Evolutionary conservation across 2,888 invertebrate species (phyloP).

Genomic region (Thalpophila matura): DNA sequence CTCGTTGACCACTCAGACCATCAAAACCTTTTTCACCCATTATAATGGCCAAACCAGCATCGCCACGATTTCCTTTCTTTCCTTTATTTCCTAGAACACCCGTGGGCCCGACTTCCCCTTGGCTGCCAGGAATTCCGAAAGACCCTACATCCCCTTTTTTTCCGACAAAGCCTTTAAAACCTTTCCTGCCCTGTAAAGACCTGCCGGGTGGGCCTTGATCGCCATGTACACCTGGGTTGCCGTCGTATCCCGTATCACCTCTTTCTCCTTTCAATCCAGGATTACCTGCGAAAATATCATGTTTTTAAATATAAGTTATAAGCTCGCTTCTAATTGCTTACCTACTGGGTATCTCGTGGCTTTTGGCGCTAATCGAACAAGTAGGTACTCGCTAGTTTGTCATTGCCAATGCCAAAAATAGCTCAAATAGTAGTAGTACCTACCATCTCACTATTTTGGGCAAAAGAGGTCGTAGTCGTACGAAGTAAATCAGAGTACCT

Average conservation of each 20-base stretch:
- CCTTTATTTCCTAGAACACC: conserved; percentile 92
- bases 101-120: conserved; percentile 87
- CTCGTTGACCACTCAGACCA: conserved; percentile 85
- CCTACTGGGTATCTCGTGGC: too few relatives aligned
- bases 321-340: neutral
- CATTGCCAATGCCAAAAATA: too few relatives aligned
- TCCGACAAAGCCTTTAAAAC: conserved; percentile 93
- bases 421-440: too few relatives aligned
- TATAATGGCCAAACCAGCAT: conserved; percentile 85
- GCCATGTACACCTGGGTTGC: conserved; percentile 77
- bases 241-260: conserved; percentile 81
- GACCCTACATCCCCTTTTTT: conserved; percentile 92
- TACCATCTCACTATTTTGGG: too few relatives aligned
- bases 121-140: conserved; percentile 91
- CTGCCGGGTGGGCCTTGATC: conserved; percentile 81
- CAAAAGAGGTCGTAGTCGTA: too few relatives aligned
- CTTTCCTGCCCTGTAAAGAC: conserved; percentile 81
- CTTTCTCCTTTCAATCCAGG: conserved; percentile 75
- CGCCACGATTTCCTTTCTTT: conserved; percentile 87
- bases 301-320: neutral
- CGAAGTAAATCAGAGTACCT: too few relatives aligned
- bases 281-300: conserved; percentile 56
- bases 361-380: too few relatives aligned
- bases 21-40: conserved; percentile 78
- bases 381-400: too few relatives aligned